These are phyloP conservation scores for Hyaena hyaena DNA, from an alignment of 2,113 vertebrate genomes.

Conservation along the genomic window DNA sequence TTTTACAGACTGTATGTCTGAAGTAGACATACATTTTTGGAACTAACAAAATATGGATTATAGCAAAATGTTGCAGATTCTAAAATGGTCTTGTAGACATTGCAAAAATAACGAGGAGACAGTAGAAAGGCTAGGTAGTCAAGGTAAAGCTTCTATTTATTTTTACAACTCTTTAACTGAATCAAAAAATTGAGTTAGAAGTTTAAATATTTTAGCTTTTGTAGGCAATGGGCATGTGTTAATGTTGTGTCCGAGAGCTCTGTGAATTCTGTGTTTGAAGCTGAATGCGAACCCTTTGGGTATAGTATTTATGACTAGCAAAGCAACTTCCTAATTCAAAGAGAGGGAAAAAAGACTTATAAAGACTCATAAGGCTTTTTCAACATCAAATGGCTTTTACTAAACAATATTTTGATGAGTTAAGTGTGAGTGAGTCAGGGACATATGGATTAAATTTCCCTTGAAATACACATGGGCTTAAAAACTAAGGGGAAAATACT, in stretches of 20 bases:
- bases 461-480: slow-evolving; percentile 80
- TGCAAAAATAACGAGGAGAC: slow-evolving; percentile 1
- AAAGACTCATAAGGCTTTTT: slow-evolving; percentile 75
- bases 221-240: slow-evolving; percentile 36
- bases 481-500: slow-evolving; percentile 70
- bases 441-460: slow-evolving; percentile 83
- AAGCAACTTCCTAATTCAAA: slow-evolving; percentile 75
- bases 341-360: slow-evolving; percentile 68
- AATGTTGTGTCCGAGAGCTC: slow-evolving; percentile 19
- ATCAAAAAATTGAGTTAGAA: slow-evolving; percentile 71
- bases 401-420: slow-evolving; percentile 83
- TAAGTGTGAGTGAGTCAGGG: slow-evolving; percentile 81
- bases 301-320: slow-evolving; percentile 71
- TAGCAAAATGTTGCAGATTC: not conserved
- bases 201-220: slow-evolving; percentile 74
- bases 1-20: not conserved
- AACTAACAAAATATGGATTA: slow-evolving; percentile 22
- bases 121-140: not conserved
- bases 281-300: slow-evolving; percentile 47
- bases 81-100: not conserved
- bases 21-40: not conserved
- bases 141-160: slow-evolving; percentile 58
- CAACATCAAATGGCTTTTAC: slow-evolving; percentile 82
- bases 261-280: slow-evolving; percentile 64
- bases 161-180: slow-evolving; percentile 2